A percentile compares a stretch with the other conserved stretches of the same genome.
These are phyloP conservation scores for Oreochromis tanganicae DNA, from an alignment of 2,113 vertebrate genomes.

Conservation along the genomic window DNA sequence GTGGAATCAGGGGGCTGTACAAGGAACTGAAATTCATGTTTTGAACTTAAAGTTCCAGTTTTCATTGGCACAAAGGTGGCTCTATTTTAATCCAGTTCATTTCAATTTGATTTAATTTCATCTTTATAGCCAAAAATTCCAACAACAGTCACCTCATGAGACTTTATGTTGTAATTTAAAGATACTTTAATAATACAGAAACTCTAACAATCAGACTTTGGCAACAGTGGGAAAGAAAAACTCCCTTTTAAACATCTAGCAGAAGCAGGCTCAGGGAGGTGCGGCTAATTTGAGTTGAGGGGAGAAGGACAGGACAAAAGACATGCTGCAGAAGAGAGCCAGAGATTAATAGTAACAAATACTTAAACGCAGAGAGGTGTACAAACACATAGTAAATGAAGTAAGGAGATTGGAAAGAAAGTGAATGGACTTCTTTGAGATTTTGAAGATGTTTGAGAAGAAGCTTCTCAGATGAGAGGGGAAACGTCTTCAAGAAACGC, in stretches of 20 bases:
- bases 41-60: neutral
- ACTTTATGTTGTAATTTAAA: neutral
- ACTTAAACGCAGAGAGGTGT: neutral
- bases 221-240: neutral
- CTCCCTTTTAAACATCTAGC: neutral
- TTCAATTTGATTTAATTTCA: accelerated
- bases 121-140: accelerated
- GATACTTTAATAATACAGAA: neutral
- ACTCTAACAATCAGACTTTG: neutral
- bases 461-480: neutral
- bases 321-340: neutral
- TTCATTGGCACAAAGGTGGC: neutral
- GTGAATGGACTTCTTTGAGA: accelerated
- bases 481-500: accelerated
- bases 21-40: neutral
- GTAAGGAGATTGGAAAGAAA: neutral
- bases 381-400: neutral
- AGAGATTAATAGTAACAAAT: neutral
- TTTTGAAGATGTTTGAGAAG: neutral
- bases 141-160: accelerated
- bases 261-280: neutral
- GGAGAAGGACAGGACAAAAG: neutral
- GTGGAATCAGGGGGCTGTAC: neutral
- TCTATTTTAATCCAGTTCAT: neutral
- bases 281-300: accelerated